phyloP scores from a whole-genome alignment of 2,888 invertebrate genomes.

The Dryocosmus kuriphilus region DNA sequence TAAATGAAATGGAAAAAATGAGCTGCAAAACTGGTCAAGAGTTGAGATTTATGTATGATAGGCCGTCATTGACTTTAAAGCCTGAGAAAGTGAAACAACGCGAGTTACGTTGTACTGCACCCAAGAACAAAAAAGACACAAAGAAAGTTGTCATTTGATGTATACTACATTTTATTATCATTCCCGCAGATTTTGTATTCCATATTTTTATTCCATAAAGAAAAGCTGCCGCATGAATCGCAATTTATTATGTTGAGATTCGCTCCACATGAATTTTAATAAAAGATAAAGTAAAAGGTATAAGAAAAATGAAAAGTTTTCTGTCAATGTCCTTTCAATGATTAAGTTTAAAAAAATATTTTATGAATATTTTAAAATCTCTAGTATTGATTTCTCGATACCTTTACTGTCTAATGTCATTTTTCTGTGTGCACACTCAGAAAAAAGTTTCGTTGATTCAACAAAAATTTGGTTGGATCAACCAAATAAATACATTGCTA shows the following conservation, averaged over 20 bases:
- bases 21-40: constrained; percentile 40
- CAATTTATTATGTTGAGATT: not conserved
- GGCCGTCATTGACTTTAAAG: constrained; percentile 40
- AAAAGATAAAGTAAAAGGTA: not conserved
- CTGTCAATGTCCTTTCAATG: too few relatives aligned
- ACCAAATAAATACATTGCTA: too few relatives aligned
- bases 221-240: not conserved
- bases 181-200: not conserved
- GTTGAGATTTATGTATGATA: constrained; percentile 39
- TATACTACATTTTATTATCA: constrained; percentile 23
- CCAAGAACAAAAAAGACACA: constrained; percentile 11
- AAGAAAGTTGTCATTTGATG: constrained; percentile 38
- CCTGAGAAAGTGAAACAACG: constrained; percentile 39
- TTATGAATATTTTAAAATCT: too few relatives aligned
- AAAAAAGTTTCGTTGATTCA: too few relatives aligned
- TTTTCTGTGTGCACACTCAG: too few relatives aligned
- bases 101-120: constrained; percentile 35
- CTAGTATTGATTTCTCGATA: too few relatives aligned
- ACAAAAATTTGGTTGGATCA: too few relatives aligned
- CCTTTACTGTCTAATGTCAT: too few relatives aligned
- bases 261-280: not conserved
- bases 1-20: constrained; percentile 33
- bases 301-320: too few relatives aligned
- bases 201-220: not conserved
- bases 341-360: too few relatives aligned